Evolutionary conservation across 2,113 vertebrate genomes (phyloP), one percentile per base, ranked within the genome.

Genomic region (Macaca mulatta): DNA sequence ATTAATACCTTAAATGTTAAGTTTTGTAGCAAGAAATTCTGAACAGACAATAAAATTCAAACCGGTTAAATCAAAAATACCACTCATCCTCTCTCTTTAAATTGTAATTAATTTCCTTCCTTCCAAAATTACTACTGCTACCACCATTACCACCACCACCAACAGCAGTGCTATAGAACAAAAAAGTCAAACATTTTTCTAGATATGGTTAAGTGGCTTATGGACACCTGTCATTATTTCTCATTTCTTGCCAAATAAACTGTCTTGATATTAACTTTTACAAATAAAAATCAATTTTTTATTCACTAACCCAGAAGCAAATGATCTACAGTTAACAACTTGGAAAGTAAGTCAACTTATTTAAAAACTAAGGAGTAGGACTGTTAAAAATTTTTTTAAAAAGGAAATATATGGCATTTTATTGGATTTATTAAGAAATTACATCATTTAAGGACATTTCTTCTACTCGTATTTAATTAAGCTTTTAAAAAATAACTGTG

Each of bases 201-300:
- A 3, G 12, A 2, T 52, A 11, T 43, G 32, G n/a, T 10, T 52
- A 74, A 55, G 23, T 16, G n/a, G 9, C n/a, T 61, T 69, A 57
- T 13, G 40, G 27, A 75, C 12, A 70, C 18, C 13, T n/a, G 17
- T 32, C 9, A 17, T 38, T 77, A 45, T 38, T 35, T 85, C 32
- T 48, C 11, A 40, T 82, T 67, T 89, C 35, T 67, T n/a, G 5
- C 27, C 50, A 77, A 70, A 43, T 10, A 77, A 3, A 67, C 16
- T 77, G 40, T 30, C 13, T 70, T 70, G 30, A 96, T 95, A 64
- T 82, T 61, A 82, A 70, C 22, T 81, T 84, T 80, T 16, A 67
- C 23, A 89, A 70, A 40, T 32, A 59, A 30, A 94, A 61, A 40
- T 35, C 13, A 25, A 45, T 67, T 38, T 87, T 89, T 88, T 40